A percentile compares a stretch with the other conserved stretches of the same genome.
Conservation (phyloP, 2,113 vertebrate species). For the Ginglymostoma cirratum region DNA sequence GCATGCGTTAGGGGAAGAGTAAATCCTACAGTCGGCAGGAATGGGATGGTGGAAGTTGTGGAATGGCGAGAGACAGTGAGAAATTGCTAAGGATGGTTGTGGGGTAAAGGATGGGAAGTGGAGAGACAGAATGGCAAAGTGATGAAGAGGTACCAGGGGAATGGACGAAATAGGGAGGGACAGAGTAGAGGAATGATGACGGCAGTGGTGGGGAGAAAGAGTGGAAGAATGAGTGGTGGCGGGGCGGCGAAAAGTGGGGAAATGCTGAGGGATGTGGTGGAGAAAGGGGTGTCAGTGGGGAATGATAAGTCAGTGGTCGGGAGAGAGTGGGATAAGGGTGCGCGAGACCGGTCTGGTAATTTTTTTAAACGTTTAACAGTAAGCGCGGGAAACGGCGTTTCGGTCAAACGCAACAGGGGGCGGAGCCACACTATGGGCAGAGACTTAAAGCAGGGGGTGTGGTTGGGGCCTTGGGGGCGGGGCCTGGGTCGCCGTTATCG, state of each 20-base stretch:
- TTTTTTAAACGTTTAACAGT: no score
- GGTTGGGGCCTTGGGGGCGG: neutral
- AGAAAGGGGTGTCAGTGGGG: neutral
- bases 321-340: neutral
- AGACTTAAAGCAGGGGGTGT: fast-evolving
- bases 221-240: no score
- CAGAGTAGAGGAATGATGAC: neutral
- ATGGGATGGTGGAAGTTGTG: neutral
- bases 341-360: no score
- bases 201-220: no score
- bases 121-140: no score
- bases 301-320: neutral
- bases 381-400: neutral
- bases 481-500: neutral
- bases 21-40: no score
- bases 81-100: neutral
- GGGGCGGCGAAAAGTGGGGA: neutral
- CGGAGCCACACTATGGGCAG: neutral
- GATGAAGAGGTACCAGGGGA: no score
- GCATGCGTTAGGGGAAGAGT: no score
- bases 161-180: neutral
- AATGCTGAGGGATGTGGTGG: no score
- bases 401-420: neutral
- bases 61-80: no score
- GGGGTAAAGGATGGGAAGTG: no score